Percentiles rank a stretch among this genome's conserved stretches.
phyloP scores from a whole-genome alignment of 2,113 vertebrate genomes.

The Tichodroma muraria region DNA sequence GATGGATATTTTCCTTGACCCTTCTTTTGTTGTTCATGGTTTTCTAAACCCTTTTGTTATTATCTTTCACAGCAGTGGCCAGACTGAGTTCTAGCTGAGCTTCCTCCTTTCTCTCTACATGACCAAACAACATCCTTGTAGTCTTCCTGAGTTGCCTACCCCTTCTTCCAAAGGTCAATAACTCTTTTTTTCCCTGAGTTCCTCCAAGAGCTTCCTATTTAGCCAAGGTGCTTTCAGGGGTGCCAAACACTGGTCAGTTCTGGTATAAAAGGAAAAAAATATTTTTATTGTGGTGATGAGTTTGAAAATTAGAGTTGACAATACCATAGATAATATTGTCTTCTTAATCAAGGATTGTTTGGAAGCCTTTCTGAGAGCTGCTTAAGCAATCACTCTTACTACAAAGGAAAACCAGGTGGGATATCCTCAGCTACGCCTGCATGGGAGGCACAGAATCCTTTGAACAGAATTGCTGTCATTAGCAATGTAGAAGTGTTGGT shows the following conservation, averaged over 20 bases:
- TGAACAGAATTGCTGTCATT: neutral
- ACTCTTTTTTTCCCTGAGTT: neutral
- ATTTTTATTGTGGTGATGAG: neutral
- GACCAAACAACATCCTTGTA: neutral
- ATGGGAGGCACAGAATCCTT: neutral
- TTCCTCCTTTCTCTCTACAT: neutral
- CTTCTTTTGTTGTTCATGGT: neutral
- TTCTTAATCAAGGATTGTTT: neutral
- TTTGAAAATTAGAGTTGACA: neutral
- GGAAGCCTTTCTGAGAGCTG: neutral
- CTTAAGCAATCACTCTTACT: neutral
- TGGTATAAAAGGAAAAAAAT: neutral
- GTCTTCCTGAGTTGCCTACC: neutral
- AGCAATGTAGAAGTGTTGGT: neutral
- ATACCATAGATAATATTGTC: neutral
- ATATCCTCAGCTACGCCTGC: neutral
- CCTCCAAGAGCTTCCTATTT: neutral
- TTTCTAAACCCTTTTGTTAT: neutral
- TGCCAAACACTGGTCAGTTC: neutral
- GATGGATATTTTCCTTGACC: neutral
- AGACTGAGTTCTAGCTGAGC: neutral
- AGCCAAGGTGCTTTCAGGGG: neutral
- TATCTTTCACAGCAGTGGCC: neutral
- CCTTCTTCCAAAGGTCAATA: neutral
- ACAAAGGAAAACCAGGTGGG: neutral